Conservation (phyloP, 2,113 vertebrate species). For the Otis tarda region DNA sequence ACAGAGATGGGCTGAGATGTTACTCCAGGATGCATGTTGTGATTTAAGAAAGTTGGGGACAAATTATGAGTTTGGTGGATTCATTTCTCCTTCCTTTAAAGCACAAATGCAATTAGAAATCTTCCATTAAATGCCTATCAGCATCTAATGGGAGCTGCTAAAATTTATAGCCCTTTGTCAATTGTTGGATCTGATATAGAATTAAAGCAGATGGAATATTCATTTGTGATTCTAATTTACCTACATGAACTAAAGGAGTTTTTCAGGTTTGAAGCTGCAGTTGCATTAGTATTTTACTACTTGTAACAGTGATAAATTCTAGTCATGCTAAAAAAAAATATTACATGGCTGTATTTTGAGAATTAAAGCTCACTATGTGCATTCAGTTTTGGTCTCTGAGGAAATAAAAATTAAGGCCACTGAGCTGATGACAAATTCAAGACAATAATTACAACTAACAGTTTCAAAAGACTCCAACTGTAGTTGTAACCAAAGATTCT, state of each 20-base stretch:
- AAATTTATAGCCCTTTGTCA: neutral
- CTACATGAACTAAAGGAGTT: neutral
- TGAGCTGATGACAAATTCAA: neutral
- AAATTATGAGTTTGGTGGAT: neutral
- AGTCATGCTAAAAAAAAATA: neutral
- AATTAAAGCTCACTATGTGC: neutral
- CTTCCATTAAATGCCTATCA: neutral
- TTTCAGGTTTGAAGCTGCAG: neutral
- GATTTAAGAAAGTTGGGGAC: neutral
- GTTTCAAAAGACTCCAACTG: neutral
- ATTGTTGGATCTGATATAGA: neutral
- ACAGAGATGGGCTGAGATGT: neutral
- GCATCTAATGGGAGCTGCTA: neutral
- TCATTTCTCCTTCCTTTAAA: neutral
- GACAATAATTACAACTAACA: neutral
- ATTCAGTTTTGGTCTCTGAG: neutral
- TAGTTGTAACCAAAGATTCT: neutral
- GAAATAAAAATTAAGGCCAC: neutral
- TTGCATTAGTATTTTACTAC: neutral
- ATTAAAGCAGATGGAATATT: neutral
- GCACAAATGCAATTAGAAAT: neutral
- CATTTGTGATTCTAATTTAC: neutral
- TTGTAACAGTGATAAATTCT: neutral
- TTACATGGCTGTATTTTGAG: neutral
- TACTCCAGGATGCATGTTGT: neutral